A percentile compares a stretch with the other conserved stretches of the same genome.
These are phyloP conservation scores for Clivina fossor DNA, from an alignment of 2,888 invertebrate genomes.

Conservation along the genomic window DNA sequence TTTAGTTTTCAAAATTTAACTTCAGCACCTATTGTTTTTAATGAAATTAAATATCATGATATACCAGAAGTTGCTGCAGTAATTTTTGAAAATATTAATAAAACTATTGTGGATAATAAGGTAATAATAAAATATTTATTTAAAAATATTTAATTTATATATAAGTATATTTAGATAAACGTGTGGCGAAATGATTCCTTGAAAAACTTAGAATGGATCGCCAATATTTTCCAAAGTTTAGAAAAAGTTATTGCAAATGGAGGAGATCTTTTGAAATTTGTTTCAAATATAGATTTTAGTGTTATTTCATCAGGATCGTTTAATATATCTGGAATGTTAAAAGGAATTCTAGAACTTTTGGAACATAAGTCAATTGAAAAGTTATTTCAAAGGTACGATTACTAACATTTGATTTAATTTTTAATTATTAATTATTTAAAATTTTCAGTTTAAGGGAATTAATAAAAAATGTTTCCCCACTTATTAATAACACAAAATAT, in stretches of 20 bases:
- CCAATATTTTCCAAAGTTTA: conserved; percentile 52
- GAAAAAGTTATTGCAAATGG: conserved; percentile 52
- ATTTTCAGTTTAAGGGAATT: conserved; percentile 56
- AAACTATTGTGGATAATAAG: conserved; percentile 10
- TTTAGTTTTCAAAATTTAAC: conserved; percentile 14
- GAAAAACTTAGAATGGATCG: conserved; percentile 57
- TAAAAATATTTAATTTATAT: conserved; percentile 11
- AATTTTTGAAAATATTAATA: conserved; percentile 11
- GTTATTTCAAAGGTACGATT: conserved; percentile 54
- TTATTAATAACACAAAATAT: conserved; percentile 50
- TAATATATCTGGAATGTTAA: conserved; percentile 50
- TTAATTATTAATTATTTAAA: conserved; percentile 5
- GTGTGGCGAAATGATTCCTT: conserved; percentile 53
- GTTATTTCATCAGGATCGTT: conserved; percentile 49
- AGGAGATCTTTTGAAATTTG: conserved; percentile 54
- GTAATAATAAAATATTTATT: conserved; percentile 6
- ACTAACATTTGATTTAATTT: not conserved
- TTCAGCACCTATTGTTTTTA: not conserved
- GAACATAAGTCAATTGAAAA: conserved; percentile 55
- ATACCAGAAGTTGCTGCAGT: conserved; percentile 4
- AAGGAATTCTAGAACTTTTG: conserved; percentile 54
- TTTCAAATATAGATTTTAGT: conserved; percentile 53
- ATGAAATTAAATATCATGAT: conserved; percentile 9
- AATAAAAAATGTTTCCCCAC: conserved; percentile 53
- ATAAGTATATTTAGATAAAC: conserved; percentile 50